A percentile compares a stretch with the other conserved stretches of the same genome.
These are phyloP conservation scores for Drosophila longiperda DNA, from an alignment of 2,888 invertebrate genomes.

Conservation along the genomic window DNA sequence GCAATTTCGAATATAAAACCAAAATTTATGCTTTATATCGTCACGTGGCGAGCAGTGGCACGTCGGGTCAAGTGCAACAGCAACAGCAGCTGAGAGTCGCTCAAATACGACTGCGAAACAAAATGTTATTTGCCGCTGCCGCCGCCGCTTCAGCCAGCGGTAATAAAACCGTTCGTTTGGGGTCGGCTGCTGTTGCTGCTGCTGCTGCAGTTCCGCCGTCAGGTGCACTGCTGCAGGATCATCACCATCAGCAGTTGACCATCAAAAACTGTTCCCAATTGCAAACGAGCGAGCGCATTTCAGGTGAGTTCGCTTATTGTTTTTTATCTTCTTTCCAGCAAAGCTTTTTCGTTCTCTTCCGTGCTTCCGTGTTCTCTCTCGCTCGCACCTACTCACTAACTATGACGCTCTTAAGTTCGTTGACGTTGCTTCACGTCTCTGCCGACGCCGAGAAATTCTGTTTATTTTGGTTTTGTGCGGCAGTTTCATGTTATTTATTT, in stretches of 20 bases:
- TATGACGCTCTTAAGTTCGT: slow-evolving; percentile 49
- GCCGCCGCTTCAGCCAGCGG: slow-evolving; percentile 52
- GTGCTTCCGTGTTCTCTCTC: slow-evolving; percentile 1
- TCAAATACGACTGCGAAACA: slow-evolving; percentile 69
- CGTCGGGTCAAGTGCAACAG: slow-evolving; percentile 80
- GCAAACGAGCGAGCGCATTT: slow-evolving; percentile 57
- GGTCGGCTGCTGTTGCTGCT: slow-evolving; percentile 43
- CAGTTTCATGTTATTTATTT: slow-evolving; percentile 65
- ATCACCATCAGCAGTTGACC: slow-evolving; percentile 58
- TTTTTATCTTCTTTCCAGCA: slow-evolving; percentile 16
- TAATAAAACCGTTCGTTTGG: slow-evolving; percentile 49
- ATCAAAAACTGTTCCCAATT: slow-evolving; percentile 47
- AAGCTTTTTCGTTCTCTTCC: slow-evolving; percentile 33
- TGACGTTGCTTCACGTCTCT: slow-evolving; percentile 43
- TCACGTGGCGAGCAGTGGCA: slow-evolving; percentile 76
- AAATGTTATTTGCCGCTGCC: slow-evolving; percentile 79
- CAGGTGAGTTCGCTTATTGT: slow-evolving; percentile 54
- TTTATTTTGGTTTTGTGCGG: slow-evolving; percentile 69
- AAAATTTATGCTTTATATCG: slow-evolving; percentile 81
- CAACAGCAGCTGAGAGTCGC: slow-evolving; percentile 79
- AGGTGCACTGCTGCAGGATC: slow-evolving; percentile 50
- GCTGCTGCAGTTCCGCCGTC: slow-evolving; percentile 44
- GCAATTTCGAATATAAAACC: slow-evolving; percentile 79
- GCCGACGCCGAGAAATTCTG: slow-evolving; percentile 43
- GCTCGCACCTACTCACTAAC: slow-evolving; percentile 3